Conservation (phyloP, 2,797 vertebrate genomes). For the Arnoldichthys spilopterus region DNA sequence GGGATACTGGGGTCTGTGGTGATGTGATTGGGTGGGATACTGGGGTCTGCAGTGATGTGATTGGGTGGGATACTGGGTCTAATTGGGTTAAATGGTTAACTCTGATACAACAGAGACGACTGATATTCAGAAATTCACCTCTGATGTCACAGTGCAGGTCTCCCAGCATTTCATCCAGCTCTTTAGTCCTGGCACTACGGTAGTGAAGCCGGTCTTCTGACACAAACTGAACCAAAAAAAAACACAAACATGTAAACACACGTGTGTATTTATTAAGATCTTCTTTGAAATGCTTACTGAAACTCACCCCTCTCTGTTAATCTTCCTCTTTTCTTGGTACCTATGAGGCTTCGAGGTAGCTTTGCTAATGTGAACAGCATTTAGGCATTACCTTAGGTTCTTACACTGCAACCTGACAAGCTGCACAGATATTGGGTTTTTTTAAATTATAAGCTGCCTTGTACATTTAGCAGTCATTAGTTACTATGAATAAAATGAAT, state of each 20-base stretch:
- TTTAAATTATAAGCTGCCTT: not conserved
- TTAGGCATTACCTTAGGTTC: too few relatives aligned
- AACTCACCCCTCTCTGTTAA: too few relatives aligned
- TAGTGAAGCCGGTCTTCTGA: slow-evolving; percentile 93
- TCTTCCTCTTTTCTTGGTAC: too few relatives aligned
- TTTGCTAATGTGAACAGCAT: too few relatives aligned
- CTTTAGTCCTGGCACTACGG: slow-evolving; percentile 89
- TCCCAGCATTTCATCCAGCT: slow-evolving; percentile 90
- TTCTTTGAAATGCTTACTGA: too few relatives aligned
- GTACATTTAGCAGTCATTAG: not conserved
- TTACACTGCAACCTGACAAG: not conserved
- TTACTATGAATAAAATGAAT: too few relatives aligned
- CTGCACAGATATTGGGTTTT: not conserved
- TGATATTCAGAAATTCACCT: slow-evolving; percentile 71
- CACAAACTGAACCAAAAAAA: slow-evolving; percentile 81
- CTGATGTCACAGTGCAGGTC: slow-evolving; percentile 93
- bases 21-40: too few relatives aligned
- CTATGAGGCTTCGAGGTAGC: too few relatives aligned
- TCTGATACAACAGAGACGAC: not conserved
- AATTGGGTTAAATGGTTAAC: not conserved
- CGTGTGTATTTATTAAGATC: not conserved
- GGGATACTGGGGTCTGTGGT: too few relatives aligned
- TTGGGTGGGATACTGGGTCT: too few relatives aligned
- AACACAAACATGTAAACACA: not conserved
- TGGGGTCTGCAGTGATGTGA: too few relatives aligned